A percentile compares a stretch with the other conserved stretches of the same genome.
Evolutionary conservation across 1,140 invertebrate genomes (phyloP).

Genomic region (Rhyacophila brunnea): DNA sequence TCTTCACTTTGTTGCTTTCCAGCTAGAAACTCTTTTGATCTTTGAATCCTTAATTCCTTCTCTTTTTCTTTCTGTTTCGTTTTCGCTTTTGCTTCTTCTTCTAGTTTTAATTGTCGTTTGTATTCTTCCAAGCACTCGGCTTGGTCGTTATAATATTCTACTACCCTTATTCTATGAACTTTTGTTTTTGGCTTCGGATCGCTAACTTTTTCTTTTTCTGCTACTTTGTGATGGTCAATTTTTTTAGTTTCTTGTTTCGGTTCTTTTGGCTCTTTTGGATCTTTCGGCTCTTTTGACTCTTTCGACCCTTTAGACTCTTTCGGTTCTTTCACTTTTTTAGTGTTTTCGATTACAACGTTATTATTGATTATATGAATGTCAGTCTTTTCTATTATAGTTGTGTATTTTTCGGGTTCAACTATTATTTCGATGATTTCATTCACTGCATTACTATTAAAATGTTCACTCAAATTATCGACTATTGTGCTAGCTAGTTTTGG

Average conservation of each 20-base stretch:
- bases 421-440: too few species aligned
- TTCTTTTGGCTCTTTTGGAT: too few species aligned
- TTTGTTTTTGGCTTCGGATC: slow-evolving; percentile 10
- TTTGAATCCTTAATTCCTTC: slow-evolving; percentile 36
- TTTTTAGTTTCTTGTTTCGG: background rate
- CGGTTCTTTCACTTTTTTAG: background rate
- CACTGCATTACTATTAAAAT: too few species aligned
- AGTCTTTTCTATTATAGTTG: background rate
- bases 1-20: slow-evolving; percentile 48
- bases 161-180: slow-evolving; percentile 33
- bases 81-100: slow-evolving; percentile 44
- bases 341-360: background rate
- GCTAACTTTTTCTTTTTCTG: background rate
- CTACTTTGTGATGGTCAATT: background rate
- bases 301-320: background rate
- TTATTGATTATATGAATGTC: slow-evolving; percentile 6
- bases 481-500: too few species aligned
- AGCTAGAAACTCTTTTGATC: slow-evolving; percentile 43
- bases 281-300: background rate
- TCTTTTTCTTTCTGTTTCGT: slow-evolving; percentile 37
- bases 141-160: slow-evolving; percentile 56
- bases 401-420: background rate
- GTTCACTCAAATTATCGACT: too few species aligned
- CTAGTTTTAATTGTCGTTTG: slow-evolving; percentile 44
- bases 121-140: slow-evolving; percentile 51